A percentile compares a stretch with the other conserved stretches of the same genome.
Evolutionary conservation across 2,888 invertebrate species (phyloP).

Genomic region (Drosophila sordidapex): DNA sequence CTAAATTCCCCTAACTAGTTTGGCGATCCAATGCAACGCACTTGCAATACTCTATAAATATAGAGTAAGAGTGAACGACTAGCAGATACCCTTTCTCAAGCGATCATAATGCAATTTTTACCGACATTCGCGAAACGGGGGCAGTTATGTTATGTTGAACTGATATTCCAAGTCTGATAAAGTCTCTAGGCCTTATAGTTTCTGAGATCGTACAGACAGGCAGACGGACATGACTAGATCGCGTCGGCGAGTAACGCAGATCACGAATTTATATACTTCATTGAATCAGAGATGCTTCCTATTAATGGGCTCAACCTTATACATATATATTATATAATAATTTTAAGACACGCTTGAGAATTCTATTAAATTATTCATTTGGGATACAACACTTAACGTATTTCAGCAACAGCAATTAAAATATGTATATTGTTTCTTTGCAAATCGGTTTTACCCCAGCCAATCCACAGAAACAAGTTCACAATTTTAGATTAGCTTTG

Average conservation of each 20-base stretch:
- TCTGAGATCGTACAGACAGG: background rate
- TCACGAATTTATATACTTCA: background rate
- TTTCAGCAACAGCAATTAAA: background rate
- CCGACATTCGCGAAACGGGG: background rate
- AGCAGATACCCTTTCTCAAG: background rate
- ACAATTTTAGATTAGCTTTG: background rate
- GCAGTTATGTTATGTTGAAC: too few relatives aligned
- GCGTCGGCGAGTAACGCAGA: too few relatives aligned
- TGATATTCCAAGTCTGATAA: background rate
- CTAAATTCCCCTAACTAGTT: background rate
- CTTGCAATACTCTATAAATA: slow-evolving; percentile 1
- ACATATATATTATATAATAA: background rate
- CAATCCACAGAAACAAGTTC: slow-evolving; percentile 17
- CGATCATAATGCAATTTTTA: background rate
- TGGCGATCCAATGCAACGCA: background rate
- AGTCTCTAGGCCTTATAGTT: background rate
- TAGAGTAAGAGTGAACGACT: background rate
- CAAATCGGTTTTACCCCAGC: background rate
- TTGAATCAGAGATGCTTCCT: background rate
- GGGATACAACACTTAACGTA: background rate
- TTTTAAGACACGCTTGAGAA: background rate
- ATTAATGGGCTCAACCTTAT: background rate
- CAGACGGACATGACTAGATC: background rate
- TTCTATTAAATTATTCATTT: background rate
- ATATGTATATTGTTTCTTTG: background rate